These are phyloP conservation scores for Tachina lurida DNA, from an alignment of 2,888 invertebrate species.

Conservation along the genomic window DNA sequence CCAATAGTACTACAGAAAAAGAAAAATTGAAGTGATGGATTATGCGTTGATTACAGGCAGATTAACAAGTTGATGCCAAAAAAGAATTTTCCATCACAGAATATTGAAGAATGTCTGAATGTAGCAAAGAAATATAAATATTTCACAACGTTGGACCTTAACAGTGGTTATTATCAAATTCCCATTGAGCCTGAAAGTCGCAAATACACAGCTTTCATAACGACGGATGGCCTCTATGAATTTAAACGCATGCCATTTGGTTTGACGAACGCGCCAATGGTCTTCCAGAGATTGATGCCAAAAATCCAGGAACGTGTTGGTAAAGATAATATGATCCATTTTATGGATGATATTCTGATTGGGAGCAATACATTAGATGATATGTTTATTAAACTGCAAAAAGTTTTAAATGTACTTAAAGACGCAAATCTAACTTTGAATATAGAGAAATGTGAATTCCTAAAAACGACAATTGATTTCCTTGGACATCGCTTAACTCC, in stretches of 20 bases:
- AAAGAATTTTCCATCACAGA: slow-evolving; percentile 63
- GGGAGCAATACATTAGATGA: neutral
- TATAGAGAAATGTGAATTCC: slow-evolving; percentile 61
- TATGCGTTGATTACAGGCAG: slow-evolving; percentile 62
- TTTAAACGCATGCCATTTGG: slow-evolving; percentile 68
- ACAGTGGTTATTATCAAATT: slow-evolving; percentile 61
- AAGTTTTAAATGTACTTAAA: neutral
- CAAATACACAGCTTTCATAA: slow-evolving; percentile 6
- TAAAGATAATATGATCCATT: slow-evolving; percentile 56
- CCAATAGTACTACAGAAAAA: slow-evolving; percentile 57
- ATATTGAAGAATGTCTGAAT: slow-evolving; percentile 63
- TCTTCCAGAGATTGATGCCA: slow-evolving; percentile 57
- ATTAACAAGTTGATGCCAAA: slow-evolving; percentile 54
- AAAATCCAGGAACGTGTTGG: slow-evolving; percentile 40
- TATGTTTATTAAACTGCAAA: neutral
- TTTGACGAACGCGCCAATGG: slow-evolving; percentile 6
- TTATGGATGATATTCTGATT: slow-evolving; percentile 69
- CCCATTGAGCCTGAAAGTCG: slow-evolving; percentile 25
- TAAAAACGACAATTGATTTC: slow-evolving; percentile 55
- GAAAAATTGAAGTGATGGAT: slow-evolving; percentile 59
- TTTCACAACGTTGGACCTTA: slow-evolving; percentile 19
- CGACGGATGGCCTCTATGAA: neutral
- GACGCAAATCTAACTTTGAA: slow-evolving; percentile 9
- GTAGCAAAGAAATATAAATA: slow-evolving; percentile 33
- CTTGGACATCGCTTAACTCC: slow-evolving; percentile 60